phyloP scores from a whole-genome alignment of 2,797 vertebrate genomes.

The Denticeps clupeoides region DNA sequence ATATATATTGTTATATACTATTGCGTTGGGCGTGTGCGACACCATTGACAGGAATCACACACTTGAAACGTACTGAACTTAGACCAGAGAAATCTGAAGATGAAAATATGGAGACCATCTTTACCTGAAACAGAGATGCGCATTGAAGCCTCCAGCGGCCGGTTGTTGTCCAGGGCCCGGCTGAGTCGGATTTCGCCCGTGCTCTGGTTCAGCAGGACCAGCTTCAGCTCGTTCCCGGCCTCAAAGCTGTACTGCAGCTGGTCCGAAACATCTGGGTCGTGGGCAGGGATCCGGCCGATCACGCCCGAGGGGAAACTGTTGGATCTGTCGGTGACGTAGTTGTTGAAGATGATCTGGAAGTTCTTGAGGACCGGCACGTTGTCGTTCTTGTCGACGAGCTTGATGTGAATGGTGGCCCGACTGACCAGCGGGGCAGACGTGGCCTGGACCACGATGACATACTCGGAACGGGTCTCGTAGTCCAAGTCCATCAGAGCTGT shows the following conservation, averaged over 20 bases:
- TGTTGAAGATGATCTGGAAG: slow-evolving; percentile 96
- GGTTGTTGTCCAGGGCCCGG: slow-evolving; percentile 83
- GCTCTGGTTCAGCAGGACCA: slow-evolving; percentile 79
- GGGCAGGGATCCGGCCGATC: slow-evolving; percentile 82
- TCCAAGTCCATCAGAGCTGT: slow-evolving; percentile 83
- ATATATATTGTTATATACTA: too few relatives aligned
- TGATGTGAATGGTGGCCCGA: slow-evolving; percentile 81
- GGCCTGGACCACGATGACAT: slow-evolving; percentile 87
- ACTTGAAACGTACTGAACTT: not conserved
- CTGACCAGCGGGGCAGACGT: slow-evolving; percentile 92
- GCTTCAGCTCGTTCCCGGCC: slow-evolving; percentile 81
- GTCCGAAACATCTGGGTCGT: slow-evolving; percentile 81
- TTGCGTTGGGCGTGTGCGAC: too few relatives aligned
- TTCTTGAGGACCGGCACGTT: slow-evolving; percentile 82
- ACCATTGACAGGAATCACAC: too few relatives aligned
- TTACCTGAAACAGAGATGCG: slow-evolving; percentile 87
- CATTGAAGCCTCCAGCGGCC: slow-evolving; percentile 90
- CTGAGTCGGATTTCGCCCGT: slow-evolving; percentile 85
- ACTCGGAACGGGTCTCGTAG: slow-evolving; percentile 80
- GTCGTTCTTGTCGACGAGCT: slow-evolving; percentile 83
- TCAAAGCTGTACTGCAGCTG: slow-evolving; percentile 78
- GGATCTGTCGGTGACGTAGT: slow-evolving; percentile 85
- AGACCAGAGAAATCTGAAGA: not conserved
- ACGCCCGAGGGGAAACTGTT: slow-evolving; percentile 81
- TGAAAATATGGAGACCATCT: slow-evolving; percentile 20